Percentiles rank a stretch among this genome's conserved stretches.
Conservation (phyloP, 2,888 invertebrate genomes). For the Acronicta aceris region DNA sequence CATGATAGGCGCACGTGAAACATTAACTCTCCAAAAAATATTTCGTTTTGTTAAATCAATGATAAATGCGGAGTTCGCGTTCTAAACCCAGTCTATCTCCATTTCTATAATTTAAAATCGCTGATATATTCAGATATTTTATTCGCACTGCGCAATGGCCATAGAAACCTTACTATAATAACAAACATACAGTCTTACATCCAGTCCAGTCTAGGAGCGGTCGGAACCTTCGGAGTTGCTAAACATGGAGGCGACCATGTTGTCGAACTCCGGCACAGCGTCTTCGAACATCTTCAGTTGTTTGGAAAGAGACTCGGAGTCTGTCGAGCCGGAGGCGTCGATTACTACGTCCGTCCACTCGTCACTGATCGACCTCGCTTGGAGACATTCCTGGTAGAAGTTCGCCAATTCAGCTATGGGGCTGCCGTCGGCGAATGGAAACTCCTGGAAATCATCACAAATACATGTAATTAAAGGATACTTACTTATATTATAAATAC, state of each 20-base stretch:
- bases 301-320: slow-evolving; percentile 90
- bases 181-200: slow-evolving; percentile 53
- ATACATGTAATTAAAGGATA: no score
- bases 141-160: slow-evolving; percentile 46
- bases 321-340: slow-evolving; percentile 63
- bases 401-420: slow-evolving; percentile 93
- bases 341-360: slow-evolving; percentile 71
- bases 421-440: slow-evolving; percentile 93
- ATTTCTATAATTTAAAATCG: slow-evolving; percentile 24
- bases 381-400: slow-evolving; percentile 94
- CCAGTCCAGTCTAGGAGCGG: slow-evolving; percentile 56
- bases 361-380: slow-evolving; percentile 86
- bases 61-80: slow-evolving; percentile 28
- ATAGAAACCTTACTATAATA: slow-evolving; percentile 38
- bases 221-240: slow-evolving; percentile 81
- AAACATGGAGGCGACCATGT: slow-evolving; percentile 92
- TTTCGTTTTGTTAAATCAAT: not conserved
- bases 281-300: slow-evolving; percentile 94
- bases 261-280: slow-evolving; percentile 93
- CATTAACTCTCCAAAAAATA: no score
- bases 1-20: no score
- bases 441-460: slow-evolving; percentile 88
- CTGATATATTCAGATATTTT: slow-evolving; percentile 9
- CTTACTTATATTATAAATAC: no score
- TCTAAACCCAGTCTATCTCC: not conserved